Evolutionary conservation across 1,140 invertebrate genomes (phyloP), one percentile per base, ranked within the genome.

Genomic region (Oryzaephilus surinamensis): DNA sequence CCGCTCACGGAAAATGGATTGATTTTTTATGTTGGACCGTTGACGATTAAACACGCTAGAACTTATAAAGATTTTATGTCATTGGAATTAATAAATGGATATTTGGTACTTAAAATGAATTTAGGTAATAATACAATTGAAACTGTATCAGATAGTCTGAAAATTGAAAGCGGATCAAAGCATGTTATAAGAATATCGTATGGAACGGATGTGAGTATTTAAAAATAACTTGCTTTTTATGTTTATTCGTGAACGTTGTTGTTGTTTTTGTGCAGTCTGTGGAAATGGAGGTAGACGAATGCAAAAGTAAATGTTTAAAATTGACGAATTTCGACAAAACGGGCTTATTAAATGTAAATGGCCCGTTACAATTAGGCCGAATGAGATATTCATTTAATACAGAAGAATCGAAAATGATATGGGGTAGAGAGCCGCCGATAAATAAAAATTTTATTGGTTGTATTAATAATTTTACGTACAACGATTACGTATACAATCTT

Each of bases 1-100:
- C 72, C 84, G 2, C 71, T 80, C 54, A 65, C 67, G 14, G 74
- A 76, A 12, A 72, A 79, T 62, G 90, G 89, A 10, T 67, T 97
- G 1, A 69, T 97, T 14, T 84, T 97, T 60, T 98, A 97, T 60
- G 71, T 89, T 54, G 94, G 94, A 11, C 94, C 94, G 1, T 68
- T 90, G 38, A 71, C 55, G 41, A 70, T 70, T 32, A 20, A 41
- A 36, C 53, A 53, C 30, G 44, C 53, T 10, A 11, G 17, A 31
- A 23, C 48, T 29, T 51, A 45, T 5, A 55, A 46, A 46, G 95
- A 97, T 70, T 98, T 96, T 57, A 81, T 97, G 63, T 79, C 91
- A 0, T 51, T 97, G 24, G 91, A 97, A 62, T 62, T 98, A 15
- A 64, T 73, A n/a, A 72, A 84, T 37, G 91, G 93, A 8, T 84